A percentile compares a stretch with the other conserved stretches of the same genome.
Conservation (phyloP, 2,113 vertebrate species). For the Rallus limicola region DNA sequence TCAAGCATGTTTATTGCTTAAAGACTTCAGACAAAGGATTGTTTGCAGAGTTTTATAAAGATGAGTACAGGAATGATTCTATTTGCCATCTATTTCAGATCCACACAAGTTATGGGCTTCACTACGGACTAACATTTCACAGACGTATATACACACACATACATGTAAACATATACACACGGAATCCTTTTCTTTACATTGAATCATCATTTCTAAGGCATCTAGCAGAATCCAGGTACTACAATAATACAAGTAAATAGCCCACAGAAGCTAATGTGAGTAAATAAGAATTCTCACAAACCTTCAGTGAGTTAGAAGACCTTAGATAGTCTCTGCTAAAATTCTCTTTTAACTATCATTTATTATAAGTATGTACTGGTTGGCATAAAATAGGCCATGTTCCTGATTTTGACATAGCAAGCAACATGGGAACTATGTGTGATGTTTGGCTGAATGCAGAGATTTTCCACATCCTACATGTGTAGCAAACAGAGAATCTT, state of each 20-base stretch:
- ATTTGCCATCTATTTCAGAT: neutral
- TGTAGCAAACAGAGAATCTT: neutral
- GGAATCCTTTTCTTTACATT: neutral
- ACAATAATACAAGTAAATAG: neutral
- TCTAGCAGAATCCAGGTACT: neutral
- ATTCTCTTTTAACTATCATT: neutral
- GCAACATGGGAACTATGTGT: neutral
- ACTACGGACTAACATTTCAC: neutral
- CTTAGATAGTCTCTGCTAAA: neutral
- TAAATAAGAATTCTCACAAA: neutral
- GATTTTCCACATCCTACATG: neutral
- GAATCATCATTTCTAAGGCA: neutral
- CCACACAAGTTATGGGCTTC: neutral
- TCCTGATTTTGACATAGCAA: neutral
- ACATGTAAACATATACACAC: fast-evolving
- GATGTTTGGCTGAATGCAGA: neutral
- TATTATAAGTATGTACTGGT: neutral
- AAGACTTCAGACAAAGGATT: neutral
- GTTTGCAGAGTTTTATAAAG: neutral
- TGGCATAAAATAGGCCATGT: neutral
- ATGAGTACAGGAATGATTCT: neutral
- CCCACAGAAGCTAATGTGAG: neutral
- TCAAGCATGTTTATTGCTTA: neutral
- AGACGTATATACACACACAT: fast-evolving
- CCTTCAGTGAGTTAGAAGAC: neutral